Evolutionary conservation across 2,797 vertebrate species (phyloP).

Genomic region (Arrhamphus sclerolepis): DNA sequence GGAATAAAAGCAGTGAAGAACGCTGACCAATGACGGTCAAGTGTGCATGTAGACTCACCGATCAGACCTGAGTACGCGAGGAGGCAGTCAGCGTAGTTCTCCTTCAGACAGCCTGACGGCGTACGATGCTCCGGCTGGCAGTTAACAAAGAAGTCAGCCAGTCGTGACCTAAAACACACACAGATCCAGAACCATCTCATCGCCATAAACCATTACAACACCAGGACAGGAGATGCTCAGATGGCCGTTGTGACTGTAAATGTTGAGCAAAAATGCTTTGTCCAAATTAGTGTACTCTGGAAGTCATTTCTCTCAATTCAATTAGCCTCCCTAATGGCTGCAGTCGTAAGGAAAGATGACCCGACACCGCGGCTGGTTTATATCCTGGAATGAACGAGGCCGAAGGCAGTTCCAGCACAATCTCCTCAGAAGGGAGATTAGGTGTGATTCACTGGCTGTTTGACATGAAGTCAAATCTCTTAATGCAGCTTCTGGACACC

Average conservation of each 20-base stretch:
- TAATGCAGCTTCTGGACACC: no score
- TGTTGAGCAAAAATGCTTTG: slow-evolving; percentile 20
- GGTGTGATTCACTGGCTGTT: no score
- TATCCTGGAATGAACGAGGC: slow-evolving; percentile 23
- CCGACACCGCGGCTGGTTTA: slow-evolving; percentile 32
- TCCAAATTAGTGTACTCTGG: slow-evolving; percentile 38
- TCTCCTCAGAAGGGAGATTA: no score
- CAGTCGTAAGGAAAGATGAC: slow-evolving; percentile 39
- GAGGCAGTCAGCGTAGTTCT: slow-evolving; percentile 97
- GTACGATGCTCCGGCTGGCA: slow-evolving; percentile 94
- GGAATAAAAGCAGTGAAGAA: neutral
- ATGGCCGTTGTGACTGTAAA: slow-evolving; percentile 34
- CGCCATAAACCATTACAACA: slow-evolving; percentile 23
- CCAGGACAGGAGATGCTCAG: slow-evolving; percentile 15
- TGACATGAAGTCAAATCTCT: no score
- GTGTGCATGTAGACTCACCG: slow-evolving; percentile 81
- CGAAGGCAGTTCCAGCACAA: no score
- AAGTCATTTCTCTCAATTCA: slow-evolving; percentile 36
- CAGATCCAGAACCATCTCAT: slow-evolving; percentile 17
- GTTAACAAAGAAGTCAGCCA: slow-evolving; percentile 97
- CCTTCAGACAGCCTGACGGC: slow-evolving; percentile 92
- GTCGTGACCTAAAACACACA: slow-evolving; percentile 87
- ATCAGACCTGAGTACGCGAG: slow-evolving; percentile 96
- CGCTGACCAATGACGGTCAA: neutral
- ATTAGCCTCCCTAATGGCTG: slow-evolving; percentile 47